These are phyloP conservation scores for Troides aeacus DNA, from an alignment of 2,888 invertebrate genomes.

Conservation along the genomic window DNA sequence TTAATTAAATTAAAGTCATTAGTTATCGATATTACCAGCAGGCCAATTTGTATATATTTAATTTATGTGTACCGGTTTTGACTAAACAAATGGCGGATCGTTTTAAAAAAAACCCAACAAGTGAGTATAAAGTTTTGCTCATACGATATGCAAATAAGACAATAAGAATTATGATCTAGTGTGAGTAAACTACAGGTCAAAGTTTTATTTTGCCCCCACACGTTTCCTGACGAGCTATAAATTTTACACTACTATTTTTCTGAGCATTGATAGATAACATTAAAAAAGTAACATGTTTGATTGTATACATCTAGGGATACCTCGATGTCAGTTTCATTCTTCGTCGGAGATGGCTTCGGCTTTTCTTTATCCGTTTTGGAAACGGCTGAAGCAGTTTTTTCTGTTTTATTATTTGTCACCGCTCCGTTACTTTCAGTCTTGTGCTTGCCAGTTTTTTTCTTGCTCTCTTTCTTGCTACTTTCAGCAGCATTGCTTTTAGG, in stretches of 20 bases:
- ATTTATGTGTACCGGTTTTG: constrained; percentile 1
- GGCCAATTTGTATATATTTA: background rate
- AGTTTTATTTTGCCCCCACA: too few relatives aligned
- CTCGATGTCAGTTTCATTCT: constrained; percentile 60
- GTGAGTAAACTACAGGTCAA: background rate
- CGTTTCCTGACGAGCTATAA: too few relatives aligned
- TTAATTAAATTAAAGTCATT: background rate
- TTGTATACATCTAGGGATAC: constrained; percentile 39
- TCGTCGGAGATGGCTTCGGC: constrained; percentile 52
- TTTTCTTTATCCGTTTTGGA: constrained; percentile 59
- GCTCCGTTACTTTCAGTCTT: constrained; percentile 75
- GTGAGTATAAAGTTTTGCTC: background rate
- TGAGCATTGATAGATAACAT: too few relatives aligned
- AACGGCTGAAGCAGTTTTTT: constrained; percentile 57
- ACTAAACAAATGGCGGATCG: background rate
- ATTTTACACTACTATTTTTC: too few relatives aligned
- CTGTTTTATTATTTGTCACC: constrained; percentile 71
- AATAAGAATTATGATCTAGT: background rate
- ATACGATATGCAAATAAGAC: constrained; percentile 2
- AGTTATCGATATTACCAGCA: background rate
- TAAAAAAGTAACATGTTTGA: background rate
- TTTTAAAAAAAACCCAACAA: background rate
- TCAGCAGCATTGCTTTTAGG: constrained; percentile 82
- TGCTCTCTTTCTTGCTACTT: constrained; percentile 81
- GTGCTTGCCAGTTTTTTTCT: constrained; percentile 82